These are phyloP conservation scores for Bugulina stolonifera DNA, from an alignment of 2,888 invertebrate genomes.

Conservation along the genomic window DNA sequence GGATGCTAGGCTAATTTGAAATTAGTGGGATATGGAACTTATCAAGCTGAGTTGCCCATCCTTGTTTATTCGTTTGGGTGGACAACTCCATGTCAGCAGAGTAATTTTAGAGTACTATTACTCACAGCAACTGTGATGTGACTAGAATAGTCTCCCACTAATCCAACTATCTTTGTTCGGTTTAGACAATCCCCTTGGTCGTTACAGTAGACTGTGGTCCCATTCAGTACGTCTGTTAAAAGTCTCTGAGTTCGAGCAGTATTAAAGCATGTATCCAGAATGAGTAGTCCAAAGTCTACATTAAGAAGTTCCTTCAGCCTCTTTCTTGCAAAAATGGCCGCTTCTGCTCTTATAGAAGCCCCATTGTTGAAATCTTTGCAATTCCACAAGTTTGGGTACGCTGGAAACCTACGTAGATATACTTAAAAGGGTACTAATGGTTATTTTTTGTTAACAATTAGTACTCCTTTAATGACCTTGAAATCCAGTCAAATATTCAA, in stretches of 20 bases:
- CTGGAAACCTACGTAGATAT: too few relatives aligned
- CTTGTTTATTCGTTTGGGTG: too few relatives aligned
- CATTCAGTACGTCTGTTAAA: neutral
- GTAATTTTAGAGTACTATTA: neutral
- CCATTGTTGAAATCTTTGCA: neutral
- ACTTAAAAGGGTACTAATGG: too few relatives aligned
- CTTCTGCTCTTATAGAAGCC: neutral
- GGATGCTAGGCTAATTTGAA: too few relatives aligned
- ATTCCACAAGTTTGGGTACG: neutral
- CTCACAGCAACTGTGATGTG: neutral
- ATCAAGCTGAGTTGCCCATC: too few relatives aligned
- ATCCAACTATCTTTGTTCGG: neutral
- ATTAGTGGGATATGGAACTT: too few relatives aligned
- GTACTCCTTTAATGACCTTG: too few relatives aligned
- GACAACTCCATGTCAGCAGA: neutral
- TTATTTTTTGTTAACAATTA: too few relatives aligned
- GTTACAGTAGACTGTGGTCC: neutral
- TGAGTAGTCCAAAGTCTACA: neutral
- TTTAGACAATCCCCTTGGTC: neutral
- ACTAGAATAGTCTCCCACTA: neutral
- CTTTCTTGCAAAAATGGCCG: neutral
- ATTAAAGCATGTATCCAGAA: slow-evolving; percentile 2
- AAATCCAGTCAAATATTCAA: too few relatives aligned
- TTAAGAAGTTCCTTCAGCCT: neutral
- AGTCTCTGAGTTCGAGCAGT: neutral